These are phyloP conservation scores for Sinopyrophorus schimmeli DNA, from an alignment of 2,888 invertebrate genomes.

Conservation along the genomic window DNA sequence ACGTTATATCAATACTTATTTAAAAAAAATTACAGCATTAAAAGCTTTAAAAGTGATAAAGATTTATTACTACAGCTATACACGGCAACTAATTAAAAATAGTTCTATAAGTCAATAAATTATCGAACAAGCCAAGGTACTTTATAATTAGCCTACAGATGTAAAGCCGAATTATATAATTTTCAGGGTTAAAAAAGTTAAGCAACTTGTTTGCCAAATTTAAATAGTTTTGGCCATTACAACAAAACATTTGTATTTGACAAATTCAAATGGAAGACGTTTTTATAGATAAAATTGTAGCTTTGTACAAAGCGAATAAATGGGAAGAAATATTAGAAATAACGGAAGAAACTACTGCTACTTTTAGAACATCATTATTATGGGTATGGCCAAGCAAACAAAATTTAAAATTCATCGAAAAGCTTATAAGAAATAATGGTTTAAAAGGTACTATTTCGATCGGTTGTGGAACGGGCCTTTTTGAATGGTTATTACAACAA, in stretches of 20 bases:
- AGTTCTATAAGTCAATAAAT: too few species aligned
- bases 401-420: constrained; percentile 64
- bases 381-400: constrained; percentile 76
- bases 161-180: constrained; percentile 11
- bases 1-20: too few species aligned
- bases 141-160: constrained; percentile 11
- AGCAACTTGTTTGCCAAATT: constrained; percentile 7
- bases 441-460: constrained; percentile 66
- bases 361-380: constrained; percentile 54
- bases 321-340: constrained; percentile 57
- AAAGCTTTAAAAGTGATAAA: too few species aligned
- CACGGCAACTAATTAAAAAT: too few species aligned
- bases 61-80: too few species aligned
- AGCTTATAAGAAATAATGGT: constrained; percentile 53
- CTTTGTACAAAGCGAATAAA: constrained; percentile 52
- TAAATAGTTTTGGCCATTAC: not conserved
- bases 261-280: constrained; percentile 51
- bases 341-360: constrained; percentile 59
- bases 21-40: too few species aligned
- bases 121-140: constrained; percentile 12
- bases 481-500: constrained; percentile 76
- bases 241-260: not conserved
- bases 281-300: constrained; percentile 53
- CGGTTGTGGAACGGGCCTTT: constrained; percentile 80
- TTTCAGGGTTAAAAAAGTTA: constrained; percentile 6